These are phyloP conservation scores for Lottia scabra DNA, from an alignment of 2,888 invertebrate genomes.

Conservation along the genomic window DNA sequence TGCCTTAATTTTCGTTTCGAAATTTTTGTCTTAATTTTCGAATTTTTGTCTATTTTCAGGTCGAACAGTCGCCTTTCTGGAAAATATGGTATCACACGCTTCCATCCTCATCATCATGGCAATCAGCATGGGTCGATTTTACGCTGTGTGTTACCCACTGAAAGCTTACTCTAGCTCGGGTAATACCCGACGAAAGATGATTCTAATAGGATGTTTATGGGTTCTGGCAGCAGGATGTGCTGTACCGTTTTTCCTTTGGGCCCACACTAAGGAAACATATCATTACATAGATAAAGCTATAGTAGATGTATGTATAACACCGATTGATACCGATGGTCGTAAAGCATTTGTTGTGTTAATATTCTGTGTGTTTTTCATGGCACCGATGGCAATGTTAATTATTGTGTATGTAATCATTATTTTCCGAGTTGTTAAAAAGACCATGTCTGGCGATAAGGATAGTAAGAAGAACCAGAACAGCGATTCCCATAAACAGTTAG, in stretches of 20 bases:
- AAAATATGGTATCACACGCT: conserved; percentile 90
- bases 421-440: conserved; percentile 25
- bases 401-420: conserved; percentile 40
- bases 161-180: conserved; percentile 73
- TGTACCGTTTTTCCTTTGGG: conserved; percentile 85
- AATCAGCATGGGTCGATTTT: conserved; percentile 90
- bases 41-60: conserved; percentile 75
- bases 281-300: conserved; percentile 78
- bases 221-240: conserved; percentile 58
- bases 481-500: conserved; percentile 48
- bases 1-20: too few species aligned
- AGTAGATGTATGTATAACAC: conserved; percentile 83
- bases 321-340: conserved; percentile 82
- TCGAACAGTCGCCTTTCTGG: conserved; percentile 91
- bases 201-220: conserved; percentile 67
- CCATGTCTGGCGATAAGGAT: conserved; percentile 33
- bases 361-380: conserved; percentile 85
- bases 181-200: conserved; percentile 64
- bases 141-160: conserved; percentile 91
- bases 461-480: conserved; percentile 25
- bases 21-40: too few species aligned
- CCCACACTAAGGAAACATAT: conserved; percentile 79
- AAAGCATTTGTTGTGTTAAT: conserved; percentile 84
- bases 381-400: conserved; percentile 73
- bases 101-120: conserved; percentile 92